Evolutionary conservation across 2,888 invertebrate genomes (phyloP).

Genomic region (Resseliella maxima): DNA sequence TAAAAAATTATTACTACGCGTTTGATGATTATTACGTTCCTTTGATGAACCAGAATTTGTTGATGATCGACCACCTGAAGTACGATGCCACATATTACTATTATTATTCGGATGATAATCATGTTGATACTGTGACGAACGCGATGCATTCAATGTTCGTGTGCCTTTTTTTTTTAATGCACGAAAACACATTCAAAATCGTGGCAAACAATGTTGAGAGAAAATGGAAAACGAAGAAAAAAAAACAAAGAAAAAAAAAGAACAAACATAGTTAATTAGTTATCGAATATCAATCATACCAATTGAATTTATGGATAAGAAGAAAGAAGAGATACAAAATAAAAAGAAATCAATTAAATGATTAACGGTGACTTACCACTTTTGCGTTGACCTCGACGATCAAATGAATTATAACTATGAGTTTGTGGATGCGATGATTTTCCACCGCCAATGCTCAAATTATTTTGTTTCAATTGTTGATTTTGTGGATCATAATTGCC

Average conservation of each 20-base stretch:
- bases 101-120: conserved; percentile 46
- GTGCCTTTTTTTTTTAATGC: conserved; percentile 34
- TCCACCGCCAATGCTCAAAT: conserved; percentile 63
- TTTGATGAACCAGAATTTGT: conserved; percentile 19
- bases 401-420: conserved; percentile 65
- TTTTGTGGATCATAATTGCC: conserved; percentile 66
- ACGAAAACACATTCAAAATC: conserved; percentile 60
- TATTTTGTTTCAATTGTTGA: conserved; percentile 61
- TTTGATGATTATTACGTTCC: not conserved
- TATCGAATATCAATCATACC: not conserved
- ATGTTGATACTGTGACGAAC: conserved; percentile 55
- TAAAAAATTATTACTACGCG: conserved; percentile 51
- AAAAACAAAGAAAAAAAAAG: not conserved
- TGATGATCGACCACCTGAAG: conserved; percentile 57
- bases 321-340: not conserved
- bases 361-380: conserved; percentile 64
- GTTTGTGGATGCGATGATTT: conserved; percentile 56
- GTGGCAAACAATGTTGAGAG: conserved; percentile 54
- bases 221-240: not conserved
- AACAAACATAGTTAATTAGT: no score
- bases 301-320: not conserved
- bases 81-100: conserved; percentile 57
- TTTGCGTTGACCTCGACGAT: conserved; percentile 65
- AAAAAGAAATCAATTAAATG: conserved; percentile 1
- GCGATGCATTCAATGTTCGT: conserved; percentile 56